phyloP scores from a whole-genome alignment of 2,888 invertebrate genomes.

The Brachypalpus laphriformis region DNA sequence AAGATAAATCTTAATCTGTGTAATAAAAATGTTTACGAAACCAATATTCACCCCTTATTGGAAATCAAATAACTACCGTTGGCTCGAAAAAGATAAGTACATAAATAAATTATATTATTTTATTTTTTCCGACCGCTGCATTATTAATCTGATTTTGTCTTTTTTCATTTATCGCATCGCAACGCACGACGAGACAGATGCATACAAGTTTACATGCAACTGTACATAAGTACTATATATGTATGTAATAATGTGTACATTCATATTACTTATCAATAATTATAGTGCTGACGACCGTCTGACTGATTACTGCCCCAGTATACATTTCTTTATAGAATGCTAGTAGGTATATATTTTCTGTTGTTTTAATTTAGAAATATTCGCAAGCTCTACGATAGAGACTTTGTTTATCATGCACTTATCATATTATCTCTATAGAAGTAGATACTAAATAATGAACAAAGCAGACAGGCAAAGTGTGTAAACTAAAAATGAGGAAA shows the following conservation, averaged over 20 bases:
- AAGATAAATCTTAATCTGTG: too few relatives aligned
- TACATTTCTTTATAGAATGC: not conserved
- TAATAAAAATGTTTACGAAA: not conserved
- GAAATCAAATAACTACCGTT: not conserved
- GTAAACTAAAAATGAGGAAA: not conserved
- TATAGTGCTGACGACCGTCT: conserved; percentile 18
- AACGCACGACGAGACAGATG: conserved; percentile 10
- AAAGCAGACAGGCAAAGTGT: not conserved
- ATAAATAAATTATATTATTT: not conserved
- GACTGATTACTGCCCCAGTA: not conserved
- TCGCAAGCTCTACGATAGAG: not conserved
- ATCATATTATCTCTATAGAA: not conserved
- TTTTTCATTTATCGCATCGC: not conserved
- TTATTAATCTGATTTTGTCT: not conserved
- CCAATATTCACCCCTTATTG: not conserved
- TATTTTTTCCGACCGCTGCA: not conserved
- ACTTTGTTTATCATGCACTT: conserved; percentile 3
- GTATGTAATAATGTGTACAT: not conserved
- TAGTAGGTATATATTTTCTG: not conserved
- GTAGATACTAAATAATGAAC: not conserved
- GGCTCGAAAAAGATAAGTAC: not conserved
- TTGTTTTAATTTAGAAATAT: conserved; percentile 2
- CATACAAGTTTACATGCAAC: not conserved
- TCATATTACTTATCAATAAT: conserved; percentile 1
- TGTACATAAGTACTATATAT: not conserved